Evolutionary conservation across 1,140 invertebrate species (phyloP), one percentile per base, ranked within the genome.

Genomic region (Drosophila santomea): DNA sequence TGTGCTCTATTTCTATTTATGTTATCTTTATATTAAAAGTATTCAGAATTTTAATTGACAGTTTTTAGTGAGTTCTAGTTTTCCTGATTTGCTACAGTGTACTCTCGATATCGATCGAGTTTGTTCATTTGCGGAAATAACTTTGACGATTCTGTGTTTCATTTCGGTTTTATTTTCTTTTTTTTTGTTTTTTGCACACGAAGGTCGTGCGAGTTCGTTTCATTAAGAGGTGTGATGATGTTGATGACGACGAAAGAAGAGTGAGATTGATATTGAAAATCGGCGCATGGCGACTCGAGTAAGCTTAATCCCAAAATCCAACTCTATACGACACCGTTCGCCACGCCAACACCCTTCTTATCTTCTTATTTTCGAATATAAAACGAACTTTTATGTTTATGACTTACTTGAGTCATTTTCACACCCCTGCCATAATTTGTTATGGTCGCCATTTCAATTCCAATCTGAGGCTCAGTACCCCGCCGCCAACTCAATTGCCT

Each of bases 121-220:
- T 89, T 88, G 79, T 63, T 88, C 84, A 88, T 88, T 88, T 86
- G 83, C 83, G 83, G 83, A 86, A 86, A 86, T 86, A 86, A 86
- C 83, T 86, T 86, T 86, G 83, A 83, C 83, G 83, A 86, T 82
- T 84, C 78, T 77, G 62, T 82, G 63, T 82, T 74, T 82, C 71
- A 69, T 48, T 68, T 68, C 61, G 61, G 74, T 76, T 79, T 56
- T 61, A 66, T 58, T 57, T 69, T 47, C 56, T 48, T 25, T 60
- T 78, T 39, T 72, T 57, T 62, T 62, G 10, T 78, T 85, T 84
- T 80, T 78, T 64, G 72, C 76, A 50, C 83, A 83, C 83, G 83
- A 88, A 88, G 83, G 83, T 88, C 83, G 83, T 83, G 83, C 76
- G 83, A 83, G 83, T 88, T 88, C 83, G 83, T 86, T 86, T 75